phyloP scores from a whole-genome alignment of 1,140 invertebrate genomes.

The Drosophila sulfurigaster region DNA sequence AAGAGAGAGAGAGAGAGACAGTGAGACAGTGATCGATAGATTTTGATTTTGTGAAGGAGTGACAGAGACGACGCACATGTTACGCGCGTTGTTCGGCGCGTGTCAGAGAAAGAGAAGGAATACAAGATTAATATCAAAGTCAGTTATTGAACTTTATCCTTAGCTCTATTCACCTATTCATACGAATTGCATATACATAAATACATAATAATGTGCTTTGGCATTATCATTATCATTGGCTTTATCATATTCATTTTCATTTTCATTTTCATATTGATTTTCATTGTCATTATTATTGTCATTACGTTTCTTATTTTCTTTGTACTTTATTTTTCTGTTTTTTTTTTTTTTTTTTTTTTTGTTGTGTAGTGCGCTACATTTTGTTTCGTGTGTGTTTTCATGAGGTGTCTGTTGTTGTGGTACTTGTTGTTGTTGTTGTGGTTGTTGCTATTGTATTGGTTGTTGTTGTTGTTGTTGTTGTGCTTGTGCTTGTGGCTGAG shows the following conservation, averaged over 20 bases:
- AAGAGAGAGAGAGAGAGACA: slow-evolving; percentile 22
- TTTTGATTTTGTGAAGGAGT: slow-evolving; percentile 13
- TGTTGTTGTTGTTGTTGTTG: slow-evolving; percentile 48
- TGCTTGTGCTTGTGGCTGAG: slow-evolving; percentile 26
- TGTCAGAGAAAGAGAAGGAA: slow-evolving; percentile 61
- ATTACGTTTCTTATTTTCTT: slow-evolving; percentile 17
- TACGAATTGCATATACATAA: slow-evolving; percentile 41
- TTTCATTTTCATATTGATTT: slow-evolving; percentile 12
- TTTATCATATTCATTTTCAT: slow-evolving; percentile 12
- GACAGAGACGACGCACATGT: slow-evolving; percentile 57
- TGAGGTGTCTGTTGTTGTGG: slow-evolving; percentile 59
- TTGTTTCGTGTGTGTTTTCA: slow-evolving; percentile 20
- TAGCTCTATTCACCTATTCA: slow-evolving; percentile 32
- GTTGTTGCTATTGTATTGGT: background rate
- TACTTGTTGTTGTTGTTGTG: slow-evolving; percentile 25
- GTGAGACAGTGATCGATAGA: slow-evolving; percentile 24
- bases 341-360: slow-evolving; percentile 38
- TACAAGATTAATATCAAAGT: slow-evolving; percentile 56
- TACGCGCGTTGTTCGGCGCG: slow-evolving; percentile 50
- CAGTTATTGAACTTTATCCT: slow-evolving; percentile 36
- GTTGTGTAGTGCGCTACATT: slow-evolving; percentile 54
- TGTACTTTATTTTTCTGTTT: slow-evolving; percentile 18
- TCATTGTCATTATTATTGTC: slow-evolving; percentile 1
- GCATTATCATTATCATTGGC: slow-evolving; percentile 21
- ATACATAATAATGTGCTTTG: slow-evolving; percentile 51